Percentiles rank a stretch among this genome's conserved stretches.
These are phyloP conservation scores for Gonioctena quinquepunctata DNA, from an alignment of 1,140 invertebrate genomes.

Conservation along the genomic window DNA sequence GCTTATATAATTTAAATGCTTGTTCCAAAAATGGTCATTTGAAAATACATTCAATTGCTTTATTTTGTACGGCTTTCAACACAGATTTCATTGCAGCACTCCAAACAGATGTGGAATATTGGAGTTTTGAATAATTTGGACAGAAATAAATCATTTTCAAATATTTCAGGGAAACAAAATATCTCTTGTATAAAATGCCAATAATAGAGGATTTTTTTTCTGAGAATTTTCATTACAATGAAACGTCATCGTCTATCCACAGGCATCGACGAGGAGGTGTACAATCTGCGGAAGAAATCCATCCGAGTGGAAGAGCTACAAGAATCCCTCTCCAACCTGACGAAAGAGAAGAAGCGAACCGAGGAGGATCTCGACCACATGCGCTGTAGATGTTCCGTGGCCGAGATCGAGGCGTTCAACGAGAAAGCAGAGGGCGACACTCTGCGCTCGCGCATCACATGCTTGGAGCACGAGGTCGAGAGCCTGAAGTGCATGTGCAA, in stretches of 20 bases:
- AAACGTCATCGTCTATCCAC: constrained; percentile 6
- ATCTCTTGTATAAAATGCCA: no score
- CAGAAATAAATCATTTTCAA: no score
- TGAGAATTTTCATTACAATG: no score
- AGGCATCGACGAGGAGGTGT: constrained; percentile 20
- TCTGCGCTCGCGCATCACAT: constrained; percentile 23
- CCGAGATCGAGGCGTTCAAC: constrained; percentile 27
- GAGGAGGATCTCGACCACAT: constrained; percentile 42
- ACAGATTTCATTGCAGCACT: no score
- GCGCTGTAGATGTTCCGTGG: constrained; percentile 25
- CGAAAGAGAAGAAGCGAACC: constrained; percentile 24
- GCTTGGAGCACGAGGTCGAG: constrained; percentile 40
- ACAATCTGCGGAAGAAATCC: constrained; percentile 13
- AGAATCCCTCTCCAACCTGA: constrained; percentile 31
- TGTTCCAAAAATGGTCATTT: no score
- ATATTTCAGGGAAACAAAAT: no score
- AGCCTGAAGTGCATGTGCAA: constrained; percentile 36
- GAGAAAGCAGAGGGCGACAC: constrained; percentile 31
- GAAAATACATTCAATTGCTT: no score
- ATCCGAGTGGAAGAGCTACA: constrained; percentile 30
- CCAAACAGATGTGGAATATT: no score
- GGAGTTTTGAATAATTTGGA: no score
- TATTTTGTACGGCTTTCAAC: no score
- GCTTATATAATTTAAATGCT: no score
- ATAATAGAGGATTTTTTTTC: constrained; percentile 29